A percentile compares a stretch with the other conserved stretches of the same genome.
Conservation (phyloP, 2,888 invertebrate species). For the Cyclophora albipunctata region DNA sequence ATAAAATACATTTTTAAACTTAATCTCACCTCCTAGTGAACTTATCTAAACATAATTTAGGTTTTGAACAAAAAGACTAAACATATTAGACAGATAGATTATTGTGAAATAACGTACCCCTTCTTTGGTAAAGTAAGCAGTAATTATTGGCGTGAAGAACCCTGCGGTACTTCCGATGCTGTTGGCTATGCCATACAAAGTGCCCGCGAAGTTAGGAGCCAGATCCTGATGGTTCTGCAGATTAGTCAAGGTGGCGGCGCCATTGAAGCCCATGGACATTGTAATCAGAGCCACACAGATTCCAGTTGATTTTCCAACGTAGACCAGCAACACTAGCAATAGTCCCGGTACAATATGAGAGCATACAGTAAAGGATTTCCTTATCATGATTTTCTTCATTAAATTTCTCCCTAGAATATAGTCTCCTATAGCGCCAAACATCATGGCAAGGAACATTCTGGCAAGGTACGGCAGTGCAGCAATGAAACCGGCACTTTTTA, state of each 20-base stretch:
- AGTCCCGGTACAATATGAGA: conserved; percentile 74
- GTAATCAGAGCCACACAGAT: conserved; percentile 79
- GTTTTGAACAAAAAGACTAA: too few relatives aligned
- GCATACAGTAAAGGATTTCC: conserved; percentile 79
- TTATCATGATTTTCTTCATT: conserved; percentile 64
- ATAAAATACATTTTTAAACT: conserved; percentile 1
- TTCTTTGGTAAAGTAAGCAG: conserved; percentile 77
- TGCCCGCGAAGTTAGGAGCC: conserved; percentile 86
- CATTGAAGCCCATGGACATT: conserved; percentile 80
- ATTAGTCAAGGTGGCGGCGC: conserved; percentile 77
- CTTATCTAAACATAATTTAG: too few relatives aligned
- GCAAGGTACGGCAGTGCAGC: conserved; percentile 83
- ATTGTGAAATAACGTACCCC: conserved; percentile 48
- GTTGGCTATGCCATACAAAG: conserved; percentile 86
- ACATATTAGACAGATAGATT: too few relatives aligned
- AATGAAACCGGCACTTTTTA: conserved; percentile 81
- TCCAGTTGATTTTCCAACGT: conserved; percentile 77
- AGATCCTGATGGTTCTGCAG: conserved; percentile 82
- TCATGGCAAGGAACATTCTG: conserved; percentile 79
- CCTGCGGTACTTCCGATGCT: conserved; percentile 82
- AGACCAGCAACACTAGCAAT: conserved; percentile 72
- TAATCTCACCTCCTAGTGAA: neutral
- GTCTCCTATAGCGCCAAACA: conserved; percentile 83
- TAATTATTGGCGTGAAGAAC: conserved; percentile 83
- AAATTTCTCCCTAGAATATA: conserved; percentile 61